Percentiles rank a stretch among this genome's conserved stretches.
Conservation (phyloP, 2,888 invertebrate genomes). For the Philonicus albiceps region DNA sequence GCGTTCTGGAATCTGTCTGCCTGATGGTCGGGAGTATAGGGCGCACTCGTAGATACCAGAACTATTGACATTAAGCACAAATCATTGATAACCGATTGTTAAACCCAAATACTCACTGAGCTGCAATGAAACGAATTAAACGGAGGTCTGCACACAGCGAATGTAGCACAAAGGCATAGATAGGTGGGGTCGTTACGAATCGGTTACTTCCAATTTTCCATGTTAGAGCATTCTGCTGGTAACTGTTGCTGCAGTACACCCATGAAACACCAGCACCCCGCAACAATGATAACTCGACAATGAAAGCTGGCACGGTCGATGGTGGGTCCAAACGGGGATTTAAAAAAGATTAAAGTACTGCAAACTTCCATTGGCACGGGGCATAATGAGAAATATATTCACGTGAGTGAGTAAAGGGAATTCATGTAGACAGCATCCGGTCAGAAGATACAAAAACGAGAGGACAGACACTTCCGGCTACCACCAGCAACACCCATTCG, state of each 20-base stretch:
- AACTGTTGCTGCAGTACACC: conserved; percentile 1
- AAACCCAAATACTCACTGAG: conserved; percentile 60
- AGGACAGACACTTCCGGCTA: conserved; percentile 38
- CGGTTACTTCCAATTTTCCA: conserved; percentile 35
- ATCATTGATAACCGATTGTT: conserved; percentile 59
- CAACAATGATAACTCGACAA: conserved; percentile 2
- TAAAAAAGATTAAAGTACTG: conserved; percentile 34
- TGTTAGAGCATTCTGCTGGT: conserved; percentile 28
- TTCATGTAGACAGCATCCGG: conserved; percentile 42
- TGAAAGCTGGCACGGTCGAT: background rate
- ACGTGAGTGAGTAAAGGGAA: conserved; percentile 41
- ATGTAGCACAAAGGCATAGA: conserved; percentile 36
- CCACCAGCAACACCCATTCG: background rate
- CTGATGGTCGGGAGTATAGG: background rate
- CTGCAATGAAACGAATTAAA: conserved; percentile 61
- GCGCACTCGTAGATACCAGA: conserved; percentile 44
- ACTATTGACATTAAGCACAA: conserved; percentile 55
- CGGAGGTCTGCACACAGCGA: conserved; percentile 52
- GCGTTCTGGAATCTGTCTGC: conserved; percentile 37
- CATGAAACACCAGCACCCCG: background rate
- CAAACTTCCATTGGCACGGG: background rate
- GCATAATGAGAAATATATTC: conserved; percentile 37
- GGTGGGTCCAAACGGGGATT: background rate
- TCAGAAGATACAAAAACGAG: conserved; percentile 26
- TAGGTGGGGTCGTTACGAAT: conserved; percentile 45